Evolutionary conservation across 1,140 invertebrate genomes (phyloP), one percentile per base, ranked within the genome.

Genomic region (Drosophila carrolli): DNA sequence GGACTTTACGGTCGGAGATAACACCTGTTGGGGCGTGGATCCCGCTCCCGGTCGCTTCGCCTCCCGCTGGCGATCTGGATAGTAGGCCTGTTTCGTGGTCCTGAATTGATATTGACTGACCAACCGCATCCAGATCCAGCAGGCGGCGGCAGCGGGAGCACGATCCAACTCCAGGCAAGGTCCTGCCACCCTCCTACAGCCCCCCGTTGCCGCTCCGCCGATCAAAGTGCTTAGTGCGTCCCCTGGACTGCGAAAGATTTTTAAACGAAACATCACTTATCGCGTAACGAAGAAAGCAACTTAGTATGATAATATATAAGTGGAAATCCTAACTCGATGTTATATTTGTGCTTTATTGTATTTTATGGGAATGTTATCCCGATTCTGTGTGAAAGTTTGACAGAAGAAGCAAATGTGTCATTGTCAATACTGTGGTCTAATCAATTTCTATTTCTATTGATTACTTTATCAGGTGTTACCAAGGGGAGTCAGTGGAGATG

Each of bases 401-500:
- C 35, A 41, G 27, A 9, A 62, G 47, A 68, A 54, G 38, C 6
- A 59, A 70, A 40, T 35, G 54, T 60, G 19, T 58, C 14, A 44
- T 27, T 14, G 11, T 4, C 14, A 48, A 46, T 2, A 7, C 14
- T 19, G 4, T 48, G 5, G 8, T 32, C 16, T 56, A 51, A 75
- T 29, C 0, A 27, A 9, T 11, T 47, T 10, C 2, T 13, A 9
- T 37, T 41, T 16, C 14, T 16, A 14, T 54, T 58, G 37, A 47
- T 38, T 47, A 14, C 11, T 14, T 23, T 29, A 56, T 6, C 50
- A 95, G 94, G 95, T 97, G 75, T 91, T 97, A 70, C 97, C 97
- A 1, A 92, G 96, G 92, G 97, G 97, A 37, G 97, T 98, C 1
- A 97, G 96, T 85, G 97, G 97, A 14, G 97, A 98, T 94, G 96